phyloP scores from a whole-genome alignment of 1,140 invertebrate species.

The Heliconius eleuchia region DNA sequence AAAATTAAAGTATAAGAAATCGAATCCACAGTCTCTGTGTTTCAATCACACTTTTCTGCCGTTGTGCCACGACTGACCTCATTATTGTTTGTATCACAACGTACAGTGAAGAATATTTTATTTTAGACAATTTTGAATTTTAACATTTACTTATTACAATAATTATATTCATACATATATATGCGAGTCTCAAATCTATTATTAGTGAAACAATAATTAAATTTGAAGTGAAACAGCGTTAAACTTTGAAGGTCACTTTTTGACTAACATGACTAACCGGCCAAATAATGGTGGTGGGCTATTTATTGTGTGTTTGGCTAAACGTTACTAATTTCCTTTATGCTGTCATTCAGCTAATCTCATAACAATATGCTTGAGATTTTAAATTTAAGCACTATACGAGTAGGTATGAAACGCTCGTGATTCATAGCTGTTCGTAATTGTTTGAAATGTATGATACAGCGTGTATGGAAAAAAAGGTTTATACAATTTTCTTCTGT shows the following conservation, averaged over 20 bases:
- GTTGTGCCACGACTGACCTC: too few relatives aligned
- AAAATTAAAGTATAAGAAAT: too few relatives aligned
- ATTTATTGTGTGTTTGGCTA: neutral
- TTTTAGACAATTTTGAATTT: neutral
- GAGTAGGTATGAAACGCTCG: neutral
- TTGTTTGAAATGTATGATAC: neutral
- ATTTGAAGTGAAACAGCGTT: neutral
- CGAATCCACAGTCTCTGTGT: too few relatives aligned
- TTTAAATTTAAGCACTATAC: neutral
- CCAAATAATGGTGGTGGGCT: neutral
- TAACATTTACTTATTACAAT: neutral
- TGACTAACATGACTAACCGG: neutral
- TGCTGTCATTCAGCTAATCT: neutral
- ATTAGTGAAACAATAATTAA: neutral
- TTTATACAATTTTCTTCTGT: too few relatives aligned
- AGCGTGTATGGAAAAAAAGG: too few relatives aligned
- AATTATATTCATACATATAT: neutral
- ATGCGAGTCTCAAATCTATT: neutral
- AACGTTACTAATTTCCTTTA: conserved; percentile 2
- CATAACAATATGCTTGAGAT: neutral
- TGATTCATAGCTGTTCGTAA: neutral
- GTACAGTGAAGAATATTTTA: too few relatives aligned
- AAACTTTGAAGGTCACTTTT: neutral
- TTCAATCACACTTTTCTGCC: too few relatives aligned
- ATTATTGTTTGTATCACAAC: too few relatives aligned